Percentiles rank a stretch among this genome's conserved stretches.
These are phyloP conservation scores for Champsocephalus esox DNA, from an alignment of 2,797 vertebrate genomes.

Conservation along the genomic window DNA sequence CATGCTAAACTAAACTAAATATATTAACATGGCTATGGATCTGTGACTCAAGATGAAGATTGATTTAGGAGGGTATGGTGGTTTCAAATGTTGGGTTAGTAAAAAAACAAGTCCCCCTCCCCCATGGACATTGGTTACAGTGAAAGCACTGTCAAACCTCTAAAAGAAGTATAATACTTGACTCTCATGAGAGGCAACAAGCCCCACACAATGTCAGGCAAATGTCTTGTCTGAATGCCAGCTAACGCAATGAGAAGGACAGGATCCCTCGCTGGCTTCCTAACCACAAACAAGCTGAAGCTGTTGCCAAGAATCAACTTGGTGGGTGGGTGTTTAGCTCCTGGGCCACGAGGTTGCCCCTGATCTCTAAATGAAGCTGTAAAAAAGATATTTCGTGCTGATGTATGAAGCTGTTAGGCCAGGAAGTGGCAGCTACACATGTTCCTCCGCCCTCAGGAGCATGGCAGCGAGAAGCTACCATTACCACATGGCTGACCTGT, in stretches of 20 bases:
- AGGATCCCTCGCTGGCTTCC: conserved; percentile 9
- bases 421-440: conserved; percentile 23
- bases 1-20: too few relatives aligned
- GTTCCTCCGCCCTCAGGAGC: conserved; percentile 24
- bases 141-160: too few relatives aligned
- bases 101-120: too few relatives aligned
- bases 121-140: too few relatives aligned
- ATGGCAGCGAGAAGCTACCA: conserved; percentile 29
- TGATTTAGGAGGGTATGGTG: too few relatives aligned
- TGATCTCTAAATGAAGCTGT: background rate
- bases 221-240: background rate
- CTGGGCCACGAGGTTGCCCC: background rate
- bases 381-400: background rate
- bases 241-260: background rate
- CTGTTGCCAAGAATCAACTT: conserved; percentile 9
- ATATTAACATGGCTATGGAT: too few relatives aligned
- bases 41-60: too few relatives aligned
- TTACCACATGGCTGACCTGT: conserved; percentile 59
- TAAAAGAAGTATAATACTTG: too few relatives aligned
- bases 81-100: too few relatives aligned
- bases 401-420: conserved; percentile 20
- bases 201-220: too few relatives aligned
- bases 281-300: background rate
- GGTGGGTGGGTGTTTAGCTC: background rate
- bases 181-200: too few relatives aligned